phyloP scores from a whole-genome alignment of 2,888 invertebrate species.

The Pristionchus japonicus region DNA sequence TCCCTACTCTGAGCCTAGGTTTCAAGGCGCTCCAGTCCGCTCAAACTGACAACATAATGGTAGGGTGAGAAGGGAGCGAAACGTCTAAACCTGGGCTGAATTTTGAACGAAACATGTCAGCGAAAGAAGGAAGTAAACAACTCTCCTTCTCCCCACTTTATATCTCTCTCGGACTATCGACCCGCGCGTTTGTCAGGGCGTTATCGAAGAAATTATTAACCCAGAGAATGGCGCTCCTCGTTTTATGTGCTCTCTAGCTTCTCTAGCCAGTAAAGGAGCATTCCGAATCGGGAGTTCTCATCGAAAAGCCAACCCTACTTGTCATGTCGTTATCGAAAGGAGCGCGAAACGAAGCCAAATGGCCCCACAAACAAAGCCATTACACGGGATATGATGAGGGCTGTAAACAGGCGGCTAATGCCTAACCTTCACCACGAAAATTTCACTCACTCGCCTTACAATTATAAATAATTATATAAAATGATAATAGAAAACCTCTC shows the following conservation, averaged over 20 bases:
- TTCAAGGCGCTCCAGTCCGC: background rate
- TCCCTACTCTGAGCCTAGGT: no score
- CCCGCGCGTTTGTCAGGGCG: background rate
- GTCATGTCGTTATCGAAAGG: background rate
- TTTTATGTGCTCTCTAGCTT: background rate
- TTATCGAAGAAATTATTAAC: background rate
- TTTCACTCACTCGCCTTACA: background rate
- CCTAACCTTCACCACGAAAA: background rate
- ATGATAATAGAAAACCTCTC: no score
- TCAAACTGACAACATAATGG: background rate
- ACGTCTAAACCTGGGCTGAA: background rate
- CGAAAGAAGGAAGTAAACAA: slow-evolving; percentile 1
- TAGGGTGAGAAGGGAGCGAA: background rate
- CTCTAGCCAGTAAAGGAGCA: background rate
- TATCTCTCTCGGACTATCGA: background rate
- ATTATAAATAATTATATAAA: background rate
- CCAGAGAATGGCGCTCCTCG: no score
- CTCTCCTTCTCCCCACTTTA: background rate
- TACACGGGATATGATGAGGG: background rate
- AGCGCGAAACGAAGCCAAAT: background rate
- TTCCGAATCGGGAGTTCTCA: background rate
- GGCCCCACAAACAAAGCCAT: background rate
- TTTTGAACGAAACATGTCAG: background rate
- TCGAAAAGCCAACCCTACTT: background rate
- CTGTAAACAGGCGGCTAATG: background rate